Base-by-base conservation (phyloP, 2,113 vertebrate species). In the Salvator merianae region DNA sequence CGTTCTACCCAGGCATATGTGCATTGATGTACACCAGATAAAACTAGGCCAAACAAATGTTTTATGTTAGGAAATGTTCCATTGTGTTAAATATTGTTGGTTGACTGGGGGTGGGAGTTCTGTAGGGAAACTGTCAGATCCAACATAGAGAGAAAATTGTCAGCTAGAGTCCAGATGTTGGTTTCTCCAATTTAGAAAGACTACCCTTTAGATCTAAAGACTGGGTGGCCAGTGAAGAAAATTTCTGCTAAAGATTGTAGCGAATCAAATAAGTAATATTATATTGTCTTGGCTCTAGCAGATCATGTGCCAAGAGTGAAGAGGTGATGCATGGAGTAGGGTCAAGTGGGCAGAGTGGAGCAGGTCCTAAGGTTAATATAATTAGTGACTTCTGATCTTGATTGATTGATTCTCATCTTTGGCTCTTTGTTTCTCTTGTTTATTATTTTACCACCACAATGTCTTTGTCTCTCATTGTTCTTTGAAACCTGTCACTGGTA, bases 91-190 rank as follows among this genome's bases (percentile, higher is more conserved):
- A 77, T 24, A 16, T 38, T 79, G 50, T 53, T 53, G 50, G 50
- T 14, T 53, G 16, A 9, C 10, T 9, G 50, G 10, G 50, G 16
- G 50, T 53, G 50, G 50, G 75, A 69, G 22, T 14, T 22, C 43
- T 75, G 62, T 10, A 86, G 83, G 24, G 24, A 13, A 55, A 1
- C 75, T 84, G 68, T 47, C n/a, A 88, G 84, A 40, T 4, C 68
- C 28, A 81, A 38, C 40, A n/a, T 74, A 75, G n/a, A 14, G 1
- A 0, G 16, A 71, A 18, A 34, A 77, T 81, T 86, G 82, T 91
- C 79, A 81, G 26, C 43, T 79, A 71, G 1, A 83, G 81, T 59
- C 86, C 32, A 81, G 84, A 79, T 0, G 0, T 1, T 0, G 0
- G 43, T 81, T 87, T 87, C 82, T 82, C 16, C 53, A 68, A 16